Base-by-base conservation (phyloP, 2,797 vertebrate species). In the Manis crassicaudata region DNA sequence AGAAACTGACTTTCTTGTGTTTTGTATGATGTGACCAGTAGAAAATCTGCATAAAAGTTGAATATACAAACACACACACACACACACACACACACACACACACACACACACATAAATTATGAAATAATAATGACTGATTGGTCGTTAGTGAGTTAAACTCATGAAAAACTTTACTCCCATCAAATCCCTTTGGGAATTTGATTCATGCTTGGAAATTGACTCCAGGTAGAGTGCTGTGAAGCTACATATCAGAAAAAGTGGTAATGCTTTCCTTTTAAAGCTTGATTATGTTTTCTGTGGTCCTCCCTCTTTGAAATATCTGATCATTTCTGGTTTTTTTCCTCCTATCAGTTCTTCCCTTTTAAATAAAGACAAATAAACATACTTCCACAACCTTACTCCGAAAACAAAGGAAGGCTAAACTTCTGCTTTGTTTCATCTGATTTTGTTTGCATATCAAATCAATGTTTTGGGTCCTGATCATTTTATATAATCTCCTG, bases 401-500 rank as follows among this genome's bases (percentile, higher is more conserved):
- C 40, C 29, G 29, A 79, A 65, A 43, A 70, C 14, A 84, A 94
- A 90, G 21, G 18, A 50, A 32, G 3, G 35, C 50, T 87, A 84
- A 95, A 46, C 27, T 84, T 82, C 32, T 63, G 11, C n/a, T 79
- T 67, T 76, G 13, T 87, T 96, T 95, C 70, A 70, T 70, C 67
- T n/a, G 73, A n/a, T 76, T 54, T 76, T 54, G 50, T 76, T 89
- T 88, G 58, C 16, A 72, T 46, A 21, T 67, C 77, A 94, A 43
- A 85, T 95, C 73, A 96, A 76, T 86, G 82, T 93, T 95, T 85
- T 35, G 50, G 23, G 29, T 65, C 68, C 56, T 96, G 70, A 85
- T 96, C 46, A 65, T 91, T 96, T 88, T 79, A 76, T 77, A n/a
- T 60, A 88, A 75, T 95, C 76, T 94, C 80, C 67, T 85, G 88